Evolutionary conservation across 1,140 invertebrate genomes (phyloP).

Genomic region (Drosophila auraria): DNA sequence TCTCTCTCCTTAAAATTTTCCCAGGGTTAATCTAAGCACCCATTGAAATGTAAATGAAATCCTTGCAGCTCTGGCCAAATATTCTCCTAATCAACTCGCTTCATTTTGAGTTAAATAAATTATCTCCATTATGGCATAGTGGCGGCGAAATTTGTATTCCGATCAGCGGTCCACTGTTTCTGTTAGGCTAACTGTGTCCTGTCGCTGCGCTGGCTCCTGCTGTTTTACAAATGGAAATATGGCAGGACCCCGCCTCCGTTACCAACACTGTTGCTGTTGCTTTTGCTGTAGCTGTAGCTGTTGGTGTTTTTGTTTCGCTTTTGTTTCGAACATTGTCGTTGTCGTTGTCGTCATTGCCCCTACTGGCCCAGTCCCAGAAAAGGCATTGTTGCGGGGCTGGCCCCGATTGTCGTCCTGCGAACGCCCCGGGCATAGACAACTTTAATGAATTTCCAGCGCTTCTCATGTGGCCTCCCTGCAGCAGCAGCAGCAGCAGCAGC

Average conservation of each 20-base stretch:
- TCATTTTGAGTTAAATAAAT: conserved; percentile 52
- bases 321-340: conserved; percentile 77
- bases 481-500: conserved; percentile 10
- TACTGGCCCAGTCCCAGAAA: conserved; percentile 57
- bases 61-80: conserved; percentile 16
- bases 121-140: conserved; percentile 41
- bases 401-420: conserved; percentile 78
- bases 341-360: conserved; percentile 75
- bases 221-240: conserved; percentile 64
- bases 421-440: conserved; percentile 81
- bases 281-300: conserved; percentile 50
- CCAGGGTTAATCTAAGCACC: neutral
- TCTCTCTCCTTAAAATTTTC: neutral
- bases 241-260: conserved; percentile 24
- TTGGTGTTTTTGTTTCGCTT: conserved; percentile 75
- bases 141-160: conserved; percentile 45
- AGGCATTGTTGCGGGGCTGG: conserved; percentile 71
- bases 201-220: conserved; percentile 46
- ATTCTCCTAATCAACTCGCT: conserved; percentile 48
- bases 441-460: conserved; percentile 77
- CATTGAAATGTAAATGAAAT: conserved; percentile 32
- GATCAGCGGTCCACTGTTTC: conserved; percentile 57
- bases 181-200: conserved; percentile 39
- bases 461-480: conserved; percentile 46
- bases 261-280: conserved; percentile 11